Conservation (phyloP, 1,140 invertebrate genomes). For the Anoplophora glabripennis region DNA sequence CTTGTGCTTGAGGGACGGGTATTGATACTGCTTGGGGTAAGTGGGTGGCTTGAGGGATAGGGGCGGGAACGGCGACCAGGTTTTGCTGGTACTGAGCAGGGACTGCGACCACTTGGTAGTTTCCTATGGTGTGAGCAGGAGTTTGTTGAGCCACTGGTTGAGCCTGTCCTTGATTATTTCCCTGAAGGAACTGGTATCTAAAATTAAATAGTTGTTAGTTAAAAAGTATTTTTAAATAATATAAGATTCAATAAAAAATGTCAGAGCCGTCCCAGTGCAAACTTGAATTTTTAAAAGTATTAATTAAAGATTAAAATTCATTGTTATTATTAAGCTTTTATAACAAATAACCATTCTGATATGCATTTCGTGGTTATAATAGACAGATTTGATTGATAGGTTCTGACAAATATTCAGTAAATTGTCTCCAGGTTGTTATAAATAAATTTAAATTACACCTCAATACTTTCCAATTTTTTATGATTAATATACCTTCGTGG, state of each 20-base stretch:
- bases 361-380: no score
- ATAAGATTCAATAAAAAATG: no score
- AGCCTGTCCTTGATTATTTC: slow-evolving; percentile 7
- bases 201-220: neutral
- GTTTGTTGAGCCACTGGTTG: slow-evolving; percentile 8
- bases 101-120: slow-evolving; percentile 5
- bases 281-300: no score
- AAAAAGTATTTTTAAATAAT: no score
- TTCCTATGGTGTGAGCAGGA: slow-evolving; percentile 6
- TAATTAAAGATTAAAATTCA: no score
- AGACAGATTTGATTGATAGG: no score
- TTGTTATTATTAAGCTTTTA: no score
- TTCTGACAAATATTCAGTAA: no score
- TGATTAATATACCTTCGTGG: no score
- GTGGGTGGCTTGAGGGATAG: slow-evolving; percentile 5
- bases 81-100: slow-evolving; percentile 6
- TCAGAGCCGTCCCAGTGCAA: no score
- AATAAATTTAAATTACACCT: slow-evolving; percentile 5
- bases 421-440: neutral
- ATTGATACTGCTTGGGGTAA: slow-evolving; percentile 11
- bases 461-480: no score
- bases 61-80: neutral
- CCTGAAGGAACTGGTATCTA: slow-evolving; percentile 9
- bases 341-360: no score
- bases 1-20: slow-evolving; percentile 12